Conservation (phyloP, 2,888 invertebrate genomes). For the Volucella bombylans region DNA sequence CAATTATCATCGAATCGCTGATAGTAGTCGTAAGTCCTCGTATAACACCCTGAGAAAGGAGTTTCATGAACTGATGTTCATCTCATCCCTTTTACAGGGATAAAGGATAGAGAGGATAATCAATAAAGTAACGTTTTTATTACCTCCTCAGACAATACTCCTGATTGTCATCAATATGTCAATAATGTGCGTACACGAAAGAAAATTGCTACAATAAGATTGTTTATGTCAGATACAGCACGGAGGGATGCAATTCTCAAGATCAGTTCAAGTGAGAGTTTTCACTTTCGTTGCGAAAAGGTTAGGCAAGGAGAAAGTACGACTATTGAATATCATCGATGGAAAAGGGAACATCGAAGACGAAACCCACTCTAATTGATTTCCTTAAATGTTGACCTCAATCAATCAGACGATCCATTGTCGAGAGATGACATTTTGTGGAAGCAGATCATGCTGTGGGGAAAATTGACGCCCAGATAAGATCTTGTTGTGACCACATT, state of each 20-base stretch:
- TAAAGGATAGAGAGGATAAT: slow-evolving; percentile 60
- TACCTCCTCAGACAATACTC: slow-evolving; percentile 63
- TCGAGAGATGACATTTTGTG: slow-evolving; percentile 51
- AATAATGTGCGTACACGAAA: slow-evolving; percentile 57
- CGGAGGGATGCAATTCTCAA: slow-evolving; percentile 58
- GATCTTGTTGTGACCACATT: slow-evolving; percentile 49
- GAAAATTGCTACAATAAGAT: slow-evolving; percentile 55
- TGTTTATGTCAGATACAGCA: slow-evolving; percentile 57
- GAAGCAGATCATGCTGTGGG: slow-evolving; percentile 49
- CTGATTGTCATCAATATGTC: slow-evolving; percentile 71
- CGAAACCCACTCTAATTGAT: slow-evolving; percentile 71
- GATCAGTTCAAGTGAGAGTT: slow-evolving; percentile 68
- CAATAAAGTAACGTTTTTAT: slow-evolving; percentile 71
- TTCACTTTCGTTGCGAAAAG: slow-evolving; percentile 61
- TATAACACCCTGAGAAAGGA: slow-evolving; percentile 45
- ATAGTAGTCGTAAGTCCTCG: neutral
- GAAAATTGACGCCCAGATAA: slow-evolving; percentile 38
- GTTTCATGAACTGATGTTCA: neutral
- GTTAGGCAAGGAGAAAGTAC: neutral
- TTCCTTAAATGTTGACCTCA: slow-evolving; percentile 59
- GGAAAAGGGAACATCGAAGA: slow-evolving; percentile 24
- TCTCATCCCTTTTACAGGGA: slow-evolving; percentile 30
- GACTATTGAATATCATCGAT: slow-evolving; percentile 47
- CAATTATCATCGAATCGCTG: slow-evolving; percentile 38
- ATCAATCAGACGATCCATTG: slow-evolving; percentile 64